Percentiles rank a stretch among this genome's conserved stretches.
These are phyloP conservation scores for Coreoperca whiteheadi DNA, from an alignment of 2,113 vertebrate genomes.

Conservation along the genomic window DNA sequence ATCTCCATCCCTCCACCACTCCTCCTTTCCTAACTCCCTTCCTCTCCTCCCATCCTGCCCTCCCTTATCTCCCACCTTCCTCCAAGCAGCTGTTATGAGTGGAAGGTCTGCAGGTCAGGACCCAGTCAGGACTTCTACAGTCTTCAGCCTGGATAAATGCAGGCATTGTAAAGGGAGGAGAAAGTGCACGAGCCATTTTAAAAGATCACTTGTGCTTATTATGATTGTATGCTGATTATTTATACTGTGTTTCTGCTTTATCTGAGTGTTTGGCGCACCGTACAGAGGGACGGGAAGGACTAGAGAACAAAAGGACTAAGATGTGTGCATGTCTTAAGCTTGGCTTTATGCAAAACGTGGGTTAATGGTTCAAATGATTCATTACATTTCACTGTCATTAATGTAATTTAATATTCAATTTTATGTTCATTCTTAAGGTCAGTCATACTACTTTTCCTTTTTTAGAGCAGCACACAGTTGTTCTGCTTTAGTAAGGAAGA, in stretches of 20 bases:
- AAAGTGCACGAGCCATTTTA: constrained; percentile 10
- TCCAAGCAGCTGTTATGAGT: constrained; percentile 74
- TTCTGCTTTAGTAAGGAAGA: neutral
- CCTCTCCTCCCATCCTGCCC: constrained; percentile 32
- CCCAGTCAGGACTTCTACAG: constrained; percentile 55
- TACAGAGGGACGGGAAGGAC: neutral
- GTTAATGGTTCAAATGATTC: neutral
- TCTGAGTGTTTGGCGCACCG: neutral
- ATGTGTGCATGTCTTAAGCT: neutral
- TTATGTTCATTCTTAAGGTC: neutral
- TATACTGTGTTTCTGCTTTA: neutral
- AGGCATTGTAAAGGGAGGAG: constrained; percentile 44
- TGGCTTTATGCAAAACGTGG: neutral
- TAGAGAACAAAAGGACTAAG: neutral
- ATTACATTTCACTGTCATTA: neutral
- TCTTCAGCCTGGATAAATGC: constrained; percentile 47
- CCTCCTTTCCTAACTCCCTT: constrained; percentile 39
- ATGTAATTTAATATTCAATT: neutral
- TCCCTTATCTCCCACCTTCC: constrained; percentile 56
- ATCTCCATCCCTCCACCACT: neutral
- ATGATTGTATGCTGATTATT: neutral
- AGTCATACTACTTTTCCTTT: neutral
- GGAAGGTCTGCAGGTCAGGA: constrained; percentile 73
- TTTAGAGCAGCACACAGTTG: neutral
- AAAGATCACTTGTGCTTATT: constrained; percentile 4